phyloP scores from a whole-genome alignment of 2,888 invertebrate species.

The Lasioglossum zephyrum region DNA sequence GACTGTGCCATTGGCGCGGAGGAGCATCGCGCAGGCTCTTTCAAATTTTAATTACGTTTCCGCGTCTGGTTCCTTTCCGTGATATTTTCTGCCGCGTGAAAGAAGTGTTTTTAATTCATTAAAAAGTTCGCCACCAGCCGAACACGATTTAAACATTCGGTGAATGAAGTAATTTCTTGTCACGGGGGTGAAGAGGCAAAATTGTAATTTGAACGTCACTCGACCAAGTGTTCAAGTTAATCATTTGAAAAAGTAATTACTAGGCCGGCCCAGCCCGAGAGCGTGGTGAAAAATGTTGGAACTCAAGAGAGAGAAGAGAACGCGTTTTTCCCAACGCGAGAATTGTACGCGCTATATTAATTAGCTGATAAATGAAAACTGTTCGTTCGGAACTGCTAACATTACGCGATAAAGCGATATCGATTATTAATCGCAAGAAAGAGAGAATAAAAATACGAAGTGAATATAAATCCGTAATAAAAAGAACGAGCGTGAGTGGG shows the following conservation, averaged over 20 bases:
- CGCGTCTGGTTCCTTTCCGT: background rate
- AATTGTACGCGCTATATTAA: background rate
- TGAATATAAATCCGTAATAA: background rate
- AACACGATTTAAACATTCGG: background rate
- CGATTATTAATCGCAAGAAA: background rate
- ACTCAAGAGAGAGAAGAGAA: background rate
- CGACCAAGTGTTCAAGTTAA: background rate
- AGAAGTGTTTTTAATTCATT: constrained; percentile 2
- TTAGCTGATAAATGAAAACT: constrained; percentile 1
- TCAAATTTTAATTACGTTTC: background rate
- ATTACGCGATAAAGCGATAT: background rate
- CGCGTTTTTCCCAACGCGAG: background rate
- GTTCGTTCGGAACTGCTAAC: background rate
- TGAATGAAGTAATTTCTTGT: background rate
- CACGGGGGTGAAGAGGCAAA: background rate
- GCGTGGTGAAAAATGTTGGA: background rate
- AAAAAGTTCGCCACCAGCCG: background rate
- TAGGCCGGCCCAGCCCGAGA: background rate
- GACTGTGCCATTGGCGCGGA: background rate
- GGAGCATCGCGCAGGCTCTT: background rate
- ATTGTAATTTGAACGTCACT: background rate
- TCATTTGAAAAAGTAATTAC: background rate
- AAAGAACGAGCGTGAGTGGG: background rate
- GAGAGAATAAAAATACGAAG: background rate
- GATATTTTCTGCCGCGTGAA: background rate